phyloP scores from a whole-genome alignment of 2,888 invertebrate species.

The Lissocephala sabroskyi region DNA sequence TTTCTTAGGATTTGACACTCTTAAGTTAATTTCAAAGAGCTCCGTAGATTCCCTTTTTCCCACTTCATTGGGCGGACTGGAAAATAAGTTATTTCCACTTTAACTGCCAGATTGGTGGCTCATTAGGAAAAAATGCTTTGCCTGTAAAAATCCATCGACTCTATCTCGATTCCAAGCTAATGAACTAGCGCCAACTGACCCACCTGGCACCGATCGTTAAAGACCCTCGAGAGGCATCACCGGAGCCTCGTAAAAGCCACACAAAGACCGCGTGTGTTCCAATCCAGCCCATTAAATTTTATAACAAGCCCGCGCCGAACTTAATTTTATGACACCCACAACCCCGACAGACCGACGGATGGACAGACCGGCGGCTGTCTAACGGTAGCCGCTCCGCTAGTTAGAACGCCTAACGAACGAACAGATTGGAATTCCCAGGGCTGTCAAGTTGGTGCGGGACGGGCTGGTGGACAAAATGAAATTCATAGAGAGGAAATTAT shows the following conservation, averaged over 20 bases:
- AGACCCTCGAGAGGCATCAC: conserved; percentile 16
- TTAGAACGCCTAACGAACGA: conserved; percentile 14
- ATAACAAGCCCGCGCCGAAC: conserved; percentile 26
- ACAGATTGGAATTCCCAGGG: too few species aligned
- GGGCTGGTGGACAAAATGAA: conserved; percentile 45
- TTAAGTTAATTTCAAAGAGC: too few species aligned
- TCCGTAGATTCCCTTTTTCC: too few species aligned
- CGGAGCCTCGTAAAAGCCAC: conserved; percentile 15
- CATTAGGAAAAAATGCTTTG: too few species aligned
- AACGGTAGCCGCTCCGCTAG: conserved; percentile 32
- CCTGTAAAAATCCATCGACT: conserved; percentile 10
- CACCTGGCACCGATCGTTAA: conserved; percentile 34
- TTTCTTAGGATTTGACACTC: too few species aligned
- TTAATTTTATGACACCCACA: conserved; percentile 38
- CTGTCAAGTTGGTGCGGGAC: too few species aligned
- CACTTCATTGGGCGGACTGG: too few species aligned
- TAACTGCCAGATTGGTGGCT: too few species aligned
- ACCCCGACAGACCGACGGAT: neutral
- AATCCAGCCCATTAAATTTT: conserved; percentile 21
- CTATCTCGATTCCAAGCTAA: conserved; percentile 19
- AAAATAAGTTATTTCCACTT: too few species aligned
- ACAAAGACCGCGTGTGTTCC: neutral
- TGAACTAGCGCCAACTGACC: conserved; percentile 11
- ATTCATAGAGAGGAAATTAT: conserved; percentile 60
- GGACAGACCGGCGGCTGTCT: conserved; percentile 9